phyloP scores from a whole-genome alignment of 2,797 vertebrate genomes.

The Chaetophractus vellerosus region DNA sequence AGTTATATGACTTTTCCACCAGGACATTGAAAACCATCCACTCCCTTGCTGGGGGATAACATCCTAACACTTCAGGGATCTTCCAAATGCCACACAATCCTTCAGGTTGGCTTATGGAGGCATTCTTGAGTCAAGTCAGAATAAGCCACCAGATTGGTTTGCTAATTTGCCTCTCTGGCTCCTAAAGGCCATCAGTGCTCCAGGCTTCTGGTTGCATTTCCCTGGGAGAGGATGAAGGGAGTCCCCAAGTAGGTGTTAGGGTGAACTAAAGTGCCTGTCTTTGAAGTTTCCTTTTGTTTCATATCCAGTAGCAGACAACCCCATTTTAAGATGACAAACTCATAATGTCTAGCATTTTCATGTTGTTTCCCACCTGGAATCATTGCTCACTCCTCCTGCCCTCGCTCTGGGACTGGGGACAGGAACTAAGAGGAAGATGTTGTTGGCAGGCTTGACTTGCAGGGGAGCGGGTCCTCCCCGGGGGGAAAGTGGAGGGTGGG shows the following conservation, averaged over 20 bases:
- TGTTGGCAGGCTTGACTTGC: not conserved
- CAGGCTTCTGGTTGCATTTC: not conserved
- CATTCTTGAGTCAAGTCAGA: not conserved
- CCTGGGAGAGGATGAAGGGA: not conserved
- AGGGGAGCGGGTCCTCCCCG: not conserved
- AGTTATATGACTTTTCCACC: not conserved
- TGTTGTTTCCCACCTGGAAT: not conserved
- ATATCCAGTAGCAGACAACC: not conserved
- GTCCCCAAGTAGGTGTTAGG: not conserved
- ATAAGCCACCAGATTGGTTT: not conserved
- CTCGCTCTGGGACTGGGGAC: not conserved
- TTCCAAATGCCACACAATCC: not conserved
- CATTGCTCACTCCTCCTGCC: not conserved
- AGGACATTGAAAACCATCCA: not conserved
- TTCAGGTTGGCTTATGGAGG: not conserved
- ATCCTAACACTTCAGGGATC: not conserved
- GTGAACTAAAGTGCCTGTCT: not conserved
- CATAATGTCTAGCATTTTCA: not conserved
- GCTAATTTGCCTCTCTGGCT: constrained; percentile 3
- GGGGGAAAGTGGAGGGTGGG: not conserved
- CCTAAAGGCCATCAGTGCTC: not conserved
- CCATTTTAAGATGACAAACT: not conserved
- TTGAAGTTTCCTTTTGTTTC: not conserved
- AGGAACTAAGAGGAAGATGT: not conserved
- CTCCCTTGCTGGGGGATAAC: not conserved